Base-by-base conservation (phyloP, 1,140 invertebrate genomes). In the Lanistes nyassanus region DNA sequence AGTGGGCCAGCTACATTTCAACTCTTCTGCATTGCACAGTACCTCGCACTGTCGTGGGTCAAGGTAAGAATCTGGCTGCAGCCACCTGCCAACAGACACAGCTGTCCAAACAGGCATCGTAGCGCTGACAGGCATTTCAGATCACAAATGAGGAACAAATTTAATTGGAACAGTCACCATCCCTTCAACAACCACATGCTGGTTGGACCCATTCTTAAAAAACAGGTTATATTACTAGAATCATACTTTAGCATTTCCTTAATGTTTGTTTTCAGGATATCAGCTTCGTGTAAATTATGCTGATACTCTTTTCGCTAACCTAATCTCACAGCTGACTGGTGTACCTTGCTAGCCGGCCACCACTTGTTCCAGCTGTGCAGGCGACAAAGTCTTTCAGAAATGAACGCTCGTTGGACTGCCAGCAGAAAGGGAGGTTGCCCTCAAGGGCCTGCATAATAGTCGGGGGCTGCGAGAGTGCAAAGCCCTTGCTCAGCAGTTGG, bases 361-460 rank as follows among this genome's bases (percentile, higher is more conserved):
- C 97, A 78, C 95, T 96, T 0, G 96, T 97, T 2, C 94, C 95
- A 19, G 94, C 91, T 0, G 93, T 92, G 75, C 95, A 95, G 13
- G 92, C 92, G 26, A 99, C 95, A 83, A 99, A 97, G 88, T 99
- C 97, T 64, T 95, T 93, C 23, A 99, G 92, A 87, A 99, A 99
- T 65, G 96, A 92, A n/a, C 95, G 92, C 85, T 98, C 96, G 89
- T 97, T 96, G 36, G 95, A 95, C 84, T 95, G 93, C 78, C 88
- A 90, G 76, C 88, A 89, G 89, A 94, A 95, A 55, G 95, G 94
- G 75, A 98, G 92, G 86, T 94, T 93, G 6, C 96, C 96, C 85
- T 97, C 96, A 58, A 98, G 90, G 47, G 96, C 95, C 90, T 98
- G 96, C 80, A 93, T 93, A 60, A 98, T 94, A 9, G 94, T 94